Evolutionary conservation across 2,797 vertebrate genomes (phyloP), one percentile per base, ranked within the genome.

Genomic region (Apodemus agrarius): DNA sequence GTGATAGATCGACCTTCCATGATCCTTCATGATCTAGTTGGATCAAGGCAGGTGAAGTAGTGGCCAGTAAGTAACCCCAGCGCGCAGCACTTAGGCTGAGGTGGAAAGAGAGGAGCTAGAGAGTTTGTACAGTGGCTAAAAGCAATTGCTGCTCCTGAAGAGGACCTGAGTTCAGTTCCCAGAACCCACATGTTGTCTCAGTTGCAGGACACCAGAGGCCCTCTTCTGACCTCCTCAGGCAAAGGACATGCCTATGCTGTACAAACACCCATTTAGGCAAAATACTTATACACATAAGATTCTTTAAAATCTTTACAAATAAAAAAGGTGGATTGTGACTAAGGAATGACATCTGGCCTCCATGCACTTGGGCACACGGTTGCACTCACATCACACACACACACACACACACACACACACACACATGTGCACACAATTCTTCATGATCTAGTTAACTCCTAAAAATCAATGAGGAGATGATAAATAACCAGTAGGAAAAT

Each of bases 381-480:
- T 65, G 65, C 65, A 34, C 65, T 14, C 83, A 85, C 83, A 67
- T 59, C 29, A 75, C 52, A 43, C 24, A 10, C 29, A 17, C 21
- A 3, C 24, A 3, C 59, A 43, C 81, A 84, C 82, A 87, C 43
- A 67, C 61, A 69, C 84, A 75, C 54, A 61, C 26, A 34, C 54
- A 89, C 37, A 26, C 29, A 52, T 22, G 76, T 12, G 8, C 57
- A 24, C 40, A 89, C 24, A 10, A 31, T 57, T 40, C 49, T 43
- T 81, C 65, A 26, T 65, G 43, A 91, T 91, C 79, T 82, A 72
- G 24, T 75, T 82, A 75, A 89, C 17, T 21, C 63, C 59, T 84
- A 67, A 65, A 94, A 96, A 86, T 93, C 94, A 90, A 90, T 92
- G 92, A 52, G 16, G 49, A 97, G 72, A 72, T 93, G 81, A 94